Percentiles rank a stretch among this genome's conserved stretches.
These are phyloP conservation scores for Varroa destructor DNA, from an alignment of 1,140 invertebrate species.

Conservation along the genomic window DNA sequence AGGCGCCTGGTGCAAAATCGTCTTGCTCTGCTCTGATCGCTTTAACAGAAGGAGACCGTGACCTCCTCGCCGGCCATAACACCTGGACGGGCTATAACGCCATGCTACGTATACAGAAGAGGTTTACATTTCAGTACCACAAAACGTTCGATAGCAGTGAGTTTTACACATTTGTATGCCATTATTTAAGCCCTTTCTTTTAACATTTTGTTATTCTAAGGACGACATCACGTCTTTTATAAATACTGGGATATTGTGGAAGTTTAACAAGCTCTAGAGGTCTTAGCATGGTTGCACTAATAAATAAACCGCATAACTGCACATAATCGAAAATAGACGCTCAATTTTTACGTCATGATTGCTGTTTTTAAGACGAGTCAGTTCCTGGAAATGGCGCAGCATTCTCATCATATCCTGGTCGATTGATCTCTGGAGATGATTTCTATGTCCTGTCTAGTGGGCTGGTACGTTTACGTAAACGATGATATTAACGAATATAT, in stretches of 20 bases:
- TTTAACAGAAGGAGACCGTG: conserved; percentile 44
- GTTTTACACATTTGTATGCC: not conserved
- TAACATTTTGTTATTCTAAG: no score
- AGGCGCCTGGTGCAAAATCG: conserved; percentile 40
- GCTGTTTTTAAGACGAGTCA: no score
- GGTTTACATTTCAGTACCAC: conserved; percentile 46
- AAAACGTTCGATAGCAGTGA: conserved; percentile 39
- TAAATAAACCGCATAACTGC: no score
- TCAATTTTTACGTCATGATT: no score
- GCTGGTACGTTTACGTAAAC: conserved; percentile 41
- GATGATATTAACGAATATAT: conserved; percentile 27
- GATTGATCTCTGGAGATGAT: conserved; percentile 71
- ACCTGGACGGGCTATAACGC: conserved; percentile 60
- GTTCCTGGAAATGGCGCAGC: conserved; percentile 55
- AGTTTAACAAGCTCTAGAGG: not conserved
- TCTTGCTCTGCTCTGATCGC: conserved; percentile 51
- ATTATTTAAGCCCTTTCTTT: not conserved
- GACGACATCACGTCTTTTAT: not conserved
- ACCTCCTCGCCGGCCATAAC: conserved; percentile 53
- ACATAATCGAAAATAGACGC: no score
- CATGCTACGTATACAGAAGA: conserved; percentile 78
- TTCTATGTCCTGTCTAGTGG: conserved; percentile 59
- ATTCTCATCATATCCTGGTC: conserved; percentile 77
- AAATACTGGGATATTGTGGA: not conserved
- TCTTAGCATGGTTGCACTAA: no score